These are phyloP conservation scores for Cyprinodon variegatus DNA, from an alignment of 2,113 vertebrate genomes.

Conservation along the genomic window DNA sequence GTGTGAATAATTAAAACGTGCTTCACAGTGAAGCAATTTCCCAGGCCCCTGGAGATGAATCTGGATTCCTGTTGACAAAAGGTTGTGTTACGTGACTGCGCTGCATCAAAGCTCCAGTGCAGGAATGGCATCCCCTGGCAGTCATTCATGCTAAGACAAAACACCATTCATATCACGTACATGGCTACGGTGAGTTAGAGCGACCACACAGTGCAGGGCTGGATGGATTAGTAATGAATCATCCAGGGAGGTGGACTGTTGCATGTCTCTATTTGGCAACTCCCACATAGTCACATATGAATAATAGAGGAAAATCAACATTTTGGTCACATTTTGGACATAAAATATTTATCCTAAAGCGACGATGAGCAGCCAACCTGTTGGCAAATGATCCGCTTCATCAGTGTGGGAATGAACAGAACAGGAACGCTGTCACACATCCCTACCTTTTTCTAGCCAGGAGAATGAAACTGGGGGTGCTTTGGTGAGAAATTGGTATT, in stretches of 20 bases:
- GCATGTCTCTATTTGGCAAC: constrained; percentile 64
- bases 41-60: constrained; percentile 48
- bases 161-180: constrained; percentile 77
- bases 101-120: constrained; percentile 61
- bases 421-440: constrained; percentile 25
- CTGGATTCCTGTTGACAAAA: constrained; percentile 47
- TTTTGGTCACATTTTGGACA: constrained; percentile 4
- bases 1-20: constrained; percentile 66
- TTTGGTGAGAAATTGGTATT: constrained; percentile 71
- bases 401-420: constrained; percentile 10
- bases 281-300: constrained; percentile 65
- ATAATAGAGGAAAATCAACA: constrained; percentile 40
- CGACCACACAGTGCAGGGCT: constrained; percentile 70
- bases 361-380: constrained; percentile 53
- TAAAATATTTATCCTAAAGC: constrained; percentile 1
- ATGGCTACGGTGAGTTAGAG: constrained; percentile 68
- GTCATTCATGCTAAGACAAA: constrained; percentile 72
- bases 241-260: constrained; percentile 73
- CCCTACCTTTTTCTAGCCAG: constrained; percentile 56
- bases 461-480: constrained; percentile 39
- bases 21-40: constrained; percentile 59
- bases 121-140: constrained; percentile 60
- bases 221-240: constrained; percentile 73
- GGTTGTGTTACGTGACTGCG: constrained; percentile 37
- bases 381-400: constrained; percentile 43